Conservation (phyloP, 2,797 vertebrate genomes). For the Hylomyscus alleni region DNA sequence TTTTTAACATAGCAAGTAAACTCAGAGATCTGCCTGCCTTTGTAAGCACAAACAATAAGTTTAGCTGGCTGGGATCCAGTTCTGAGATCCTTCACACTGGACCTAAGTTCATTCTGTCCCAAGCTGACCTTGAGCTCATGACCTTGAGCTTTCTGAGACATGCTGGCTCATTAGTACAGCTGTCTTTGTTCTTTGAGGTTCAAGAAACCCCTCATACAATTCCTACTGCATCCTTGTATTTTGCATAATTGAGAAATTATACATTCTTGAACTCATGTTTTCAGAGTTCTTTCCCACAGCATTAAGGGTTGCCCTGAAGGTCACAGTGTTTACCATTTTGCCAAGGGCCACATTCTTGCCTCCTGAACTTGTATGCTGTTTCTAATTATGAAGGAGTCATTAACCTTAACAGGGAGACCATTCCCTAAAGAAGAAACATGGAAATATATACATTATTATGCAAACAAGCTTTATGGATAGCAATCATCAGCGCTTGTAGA, state of each 20-base stretch:
- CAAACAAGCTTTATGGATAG: background rate
- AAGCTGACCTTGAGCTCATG: background rate
- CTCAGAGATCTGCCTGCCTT: background rate
- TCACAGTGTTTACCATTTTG: background rate
- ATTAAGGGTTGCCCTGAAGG: background rate
- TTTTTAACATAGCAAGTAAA: background rate
- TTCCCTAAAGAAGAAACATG: background rate
- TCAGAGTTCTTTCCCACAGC: background rate
- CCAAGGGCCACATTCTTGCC: background rate
- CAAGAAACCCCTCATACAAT: background rate
- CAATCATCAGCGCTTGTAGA: background rate
- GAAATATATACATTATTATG: background rate
- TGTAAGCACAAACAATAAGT: background rate
- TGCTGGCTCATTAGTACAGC: background rate
- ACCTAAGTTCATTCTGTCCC: background rate
- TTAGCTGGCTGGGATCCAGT: background rate
- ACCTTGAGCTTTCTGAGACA: background rate
- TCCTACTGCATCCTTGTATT: background rate
- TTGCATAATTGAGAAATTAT: background rate
- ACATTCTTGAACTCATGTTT: background rate
- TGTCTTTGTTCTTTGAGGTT: background rate
- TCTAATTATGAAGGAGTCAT: background rate
- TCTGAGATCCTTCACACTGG: background rate
- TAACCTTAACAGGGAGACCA: background rate
- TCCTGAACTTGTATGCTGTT: background rate